Evolutionary conservation across 2,113 vertebrate species (phyloP).

Genomic region (Oncorhynchus kisutch): DNA sequence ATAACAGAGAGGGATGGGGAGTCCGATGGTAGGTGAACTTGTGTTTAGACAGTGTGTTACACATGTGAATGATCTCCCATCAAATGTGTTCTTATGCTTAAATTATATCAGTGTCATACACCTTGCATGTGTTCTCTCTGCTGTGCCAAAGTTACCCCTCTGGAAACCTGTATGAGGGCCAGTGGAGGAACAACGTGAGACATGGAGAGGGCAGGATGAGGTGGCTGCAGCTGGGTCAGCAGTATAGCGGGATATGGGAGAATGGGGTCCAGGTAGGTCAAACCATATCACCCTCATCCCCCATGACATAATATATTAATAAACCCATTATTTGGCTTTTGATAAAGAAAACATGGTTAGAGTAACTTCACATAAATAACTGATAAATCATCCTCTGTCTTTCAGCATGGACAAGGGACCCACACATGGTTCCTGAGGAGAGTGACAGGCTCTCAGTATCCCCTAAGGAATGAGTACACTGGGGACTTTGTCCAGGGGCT

Average conservation of each 20-base stretch:
- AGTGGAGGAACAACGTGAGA: conserved; percentile 82
- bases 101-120: neutral
- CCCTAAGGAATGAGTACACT: conserved; percentile 77
- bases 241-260: conserved; percentile 84
- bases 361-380: neutral
- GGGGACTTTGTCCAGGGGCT: conserved; percentile 80
- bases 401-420: conserved; percentile 85
- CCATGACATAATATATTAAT: neutral
- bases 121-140: neutral
- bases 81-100: neutral
- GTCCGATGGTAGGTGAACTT: conserved; percentile 75
- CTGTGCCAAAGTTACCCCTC: conserved; percentile 80
- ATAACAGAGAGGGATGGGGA: conserved; percentile 83
- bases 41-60: neutral
- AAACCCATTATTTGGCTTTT: neutral
- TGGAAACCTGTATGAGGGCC: conserved; percentile 85
- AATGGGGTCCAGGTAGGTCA: conserved; percentile 81
- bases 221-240: conserved; percentile 79
- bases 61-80: neutral
- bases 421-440: conserved; percentile 80
- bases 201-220: conserved; percentile 86
- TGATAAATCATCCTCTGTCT: neutral
- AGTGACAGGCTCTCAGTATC: conserved; percentile 70
- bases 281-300: neutral
- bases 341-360: neutral